Evolutionary conservation across 2,797 vertebrate genomes (phyloP), one percentile per base, ranked within the genome.

Genomic region (Chaetophractus vellerosus): DNA sequence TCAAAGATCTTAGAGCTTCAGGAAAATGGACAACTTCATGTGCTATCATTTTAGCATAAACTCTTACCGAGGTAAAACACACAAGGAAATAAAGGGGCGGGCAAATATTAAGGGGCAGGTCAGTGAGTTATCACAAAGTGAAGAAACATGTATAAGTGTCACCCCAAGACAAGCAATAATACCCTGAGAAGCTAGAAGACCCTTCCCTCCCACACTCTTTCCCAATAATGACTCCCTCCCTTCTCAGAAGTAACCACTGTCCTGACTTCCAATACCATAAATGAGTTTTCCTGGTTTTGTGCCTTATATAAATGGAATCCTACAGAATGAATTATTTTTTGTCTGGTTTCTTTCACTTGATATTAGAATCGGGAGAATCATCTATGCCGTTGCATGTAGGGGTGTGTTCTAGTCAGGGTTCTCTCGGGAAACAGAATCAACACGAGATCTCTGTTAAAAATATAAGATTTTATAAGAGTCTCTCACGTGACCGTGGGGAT

Each of bases 1-100:
- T 59, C 55, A 79, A 74, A 83, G 50, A 69, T 33, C 63, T 90
- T 52, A 90, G 66, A 95, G 74, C 63, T 72, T 41, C 28, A 57
- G 33, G 28, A 12, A 64, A 87, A 81, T 36, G 24, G 41, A 63
- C 48, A 41, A 52, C 50, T 50, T 64, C 36, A 28, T 59, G 78
- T n/a, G 28, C 14, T 82, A 33, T 81, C 24, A 64, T 36, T 81
- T 84, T 33, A 19, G 38, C 0, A 8, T 69, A 63, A 82, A 66
- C 63, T 84, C 24, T 81, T 48, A 28, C 48, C 64, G 69, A 72
- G 41, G 50, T 61, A 90, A 23, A 90, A 75, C 61, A 11, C n/a
- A 24, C 52, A 55, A 52, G 15, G 16, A 52, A 19, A 50, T 26
- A 48, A 80, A 59, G 41, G 31, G 28, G 16, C 4, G 50, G 6